Evolutionary conservation across 2,113 vertebrate genomes (phyloP).

Genomic region (Dipodomys ordii): DNA sequence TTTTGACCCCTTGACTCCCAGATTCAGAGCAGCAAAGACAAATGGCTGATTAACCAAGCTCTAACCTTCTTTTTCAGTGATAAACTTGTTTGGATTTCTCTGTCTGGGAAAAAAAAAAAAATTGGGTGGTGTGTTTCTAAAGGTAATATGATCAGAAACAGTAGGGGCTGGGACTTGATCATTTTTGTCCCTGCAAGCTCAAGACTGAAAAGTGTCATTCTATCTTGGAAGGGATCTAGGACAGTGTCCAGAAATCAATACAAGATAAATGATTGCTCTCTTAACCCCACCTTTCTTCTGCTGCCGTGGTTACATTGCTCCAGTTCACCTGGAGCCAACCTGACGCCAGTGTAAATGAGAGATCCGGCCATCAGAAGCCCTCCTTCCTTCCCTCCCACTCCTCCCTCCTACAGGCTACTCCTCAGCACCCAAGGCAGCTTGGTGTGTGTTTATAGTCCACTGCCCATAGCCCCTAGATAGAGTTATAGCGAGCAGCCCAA

Average conservation of each 20-base stretch:
- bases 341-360: conserved; percentile 89
- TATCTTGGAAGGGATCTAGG: conserved; percentile 88
- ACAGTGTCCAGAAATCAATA: conserved; percentile 90
- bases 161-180: conserved; percentile 69
- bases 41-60: conserved; percentile 86
- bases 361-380: conserved; percentile 84
- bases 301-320: conserved; percentile 78
- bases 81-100: conserved; percentile 88
- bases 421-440: conserved; percentile 74
- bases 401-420: conserved; percentile 41
- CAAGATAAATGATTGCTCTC: conserved; percentile 89
- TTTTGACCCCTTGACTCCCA: conserved; percentile 86
- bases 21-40: conserved; percentile 84
- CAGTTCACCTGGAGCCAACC: conserved; percentile 89
- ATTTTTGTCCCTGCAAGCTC: conserved; percentile 82
- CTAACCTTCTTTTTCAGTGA: conserved; percentile 82
- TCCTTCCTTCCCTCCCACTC: conserved; percentile 54
- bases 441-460: conserved; percentile 85
- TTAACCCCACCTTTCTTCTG: conserved; percentile 86
- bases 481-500: conserved; percentile 88
- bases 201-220: conserved; percentile 86
- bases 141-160: conserved; percentile 88
- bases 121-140: conserved; percentile 84
- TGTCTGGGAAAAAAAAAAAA: conserved; percentile 78
- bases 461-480: conserved; percentile 86